A percentile compares a stretch with the other conserved stretches of the same genome.
phyloP scores from a whole-genome alignment of 2,113 vertebrate species.

The Rafetus swinhoei region DNA sequence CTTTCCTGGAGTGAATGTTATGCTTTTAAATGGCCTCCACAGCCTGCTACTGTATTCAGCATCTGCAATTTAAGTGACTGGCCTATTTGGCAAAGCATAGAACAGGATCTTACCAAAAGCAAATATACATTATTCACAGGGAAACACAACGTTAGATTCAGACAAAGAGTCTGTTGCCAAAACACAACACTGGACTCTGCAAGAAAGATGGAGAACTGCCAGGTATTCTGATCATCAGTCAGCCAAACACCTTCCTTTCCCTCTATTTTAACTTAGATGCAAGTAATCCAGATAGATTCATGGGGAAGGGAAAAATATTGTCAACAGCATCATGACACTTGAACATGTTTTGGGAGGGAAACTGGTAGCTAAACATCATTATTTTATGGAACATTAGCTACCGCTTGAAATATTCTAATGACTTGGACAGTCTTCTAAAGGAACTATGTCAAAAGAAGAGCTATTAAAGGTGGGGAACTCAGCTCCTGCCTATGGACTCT shows the following conservation, averaged over 20 bases:
- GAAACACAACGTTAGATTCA: background rate
- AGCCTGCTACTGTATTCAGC: background rate
- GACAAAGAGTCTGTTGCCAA: background rate
- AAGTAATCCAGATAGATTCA: background rate
- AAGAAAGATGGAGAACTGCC: background rate
- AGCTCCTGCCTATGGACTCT: background rate
- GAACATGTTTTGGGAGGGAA: background rate
- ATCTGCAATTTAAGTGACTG: background rate
- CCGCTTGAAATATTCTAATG: background rate
- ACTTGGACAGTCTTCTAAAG: background rate
- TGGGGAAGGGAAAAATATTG: background rate
- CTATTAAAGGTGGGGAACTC: background rate
- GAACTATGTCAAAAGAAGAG: background rate
- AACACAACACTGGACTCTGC: background rate
- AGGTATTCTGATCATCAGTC: background rate
- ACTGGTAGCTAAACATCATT: background rate
- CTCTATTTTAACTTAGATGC: background rate
- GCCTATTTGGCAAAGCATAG: background rate
- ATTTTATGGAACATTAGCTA: background rate
- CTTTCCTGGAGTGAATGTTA: background rate
- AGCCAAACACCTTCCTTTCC: background rate
- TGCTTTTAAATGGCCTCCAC: background rate
- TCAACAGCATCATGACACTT: background rate
- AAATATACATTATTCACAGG: background rate
- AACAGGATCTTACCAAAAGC: accelerated